A percentile compares a stretch with the other conserved stretches of the same genome.
Conservation (phyloP, 2,888 invertebrate genomes). For the Lithophane semibrunnea region DNA sequence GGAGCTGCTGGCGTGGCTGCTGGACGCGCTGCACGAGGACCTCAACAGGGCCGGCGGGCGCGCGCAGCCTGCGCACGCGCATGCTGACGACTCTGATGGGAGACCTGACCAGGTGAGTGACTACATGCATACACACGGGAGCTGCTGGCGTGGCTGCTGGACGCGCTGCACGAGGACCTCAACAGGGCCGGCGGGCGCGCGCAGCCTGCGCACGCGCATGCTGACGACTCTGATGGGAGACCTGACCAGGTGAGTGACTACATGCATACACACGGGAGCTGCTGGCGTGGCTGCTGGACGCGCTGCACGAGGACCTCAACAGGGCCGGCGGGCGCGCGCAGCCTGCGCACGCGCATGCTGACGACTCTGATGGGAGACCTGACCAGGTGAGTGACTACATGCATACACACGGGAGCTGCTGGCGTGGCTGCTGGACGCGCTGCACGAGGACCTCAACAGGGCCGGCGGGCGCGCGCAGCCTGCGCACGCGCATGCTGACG, state of each 20-base stretch:
- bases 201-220: conserved; percentile 10
- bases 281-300: too few species aligned
- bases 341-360: too few species aligned
- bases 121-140: conserved; percentile 84
- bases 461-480: too few species aligned
- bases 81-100: conserved; percentile 31
- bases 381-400: not conserved
- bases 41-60: conserved; percentile 92
- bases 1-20: conserved; percentile 97
- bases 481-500: too few species aligned
- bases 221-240: conserved; percentile 62
- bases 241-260: conserved; percentile 89
- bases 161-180: conserved; percentile 97
- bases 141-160: conserved; percentile 96
- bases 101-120: conserved; percentile 90
- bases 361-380: too few species aligned
- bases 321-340: too few species aligned
- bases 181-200: conserved; percentile 91
- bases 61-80: conserved; percentile 20
- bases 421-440: too few species aligned
- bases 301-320: too few species aligned
- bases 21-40: conserved; percentile 98
- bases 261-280: too few species aligned
- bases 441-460: too few species aligned
- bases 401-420: too few species aligned